Base-by-base conservation (phyloP, 1,140 invertebrate genomes). In the Platyura marginata region DNA sequence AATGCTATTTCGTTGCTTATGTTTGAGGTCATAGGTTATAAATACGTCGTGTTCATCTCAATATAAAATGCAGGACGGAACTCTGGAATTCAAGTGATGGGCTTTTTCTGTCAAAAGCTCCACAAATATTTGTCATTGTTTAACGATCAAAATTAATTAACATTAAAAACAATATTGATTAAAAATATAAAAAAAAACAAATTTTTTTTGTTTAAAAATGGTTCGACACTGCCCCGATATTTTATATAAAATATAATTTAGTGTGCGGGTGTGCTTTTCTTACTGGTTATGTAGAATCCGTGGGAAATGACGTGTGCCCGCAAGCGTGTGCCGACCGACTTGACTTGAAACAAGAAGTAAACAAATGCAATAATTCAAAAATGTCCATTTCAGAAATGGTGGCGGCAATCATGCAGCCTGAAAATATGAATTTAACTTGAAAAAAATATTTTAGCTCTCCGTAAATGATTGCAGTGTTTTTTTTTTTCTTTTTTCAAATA, bases 231-330 rank as follows among this genome's bases (percentile, higher is more conserved):
- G 25, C 25, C 6, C 6, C 25, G 25, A 29, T 29, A 8, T 29
- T 29, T 29, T 29, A 29, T 29, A 8, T 29, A 13, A 29, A 29
- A 29, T 8, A 29, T 29, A 13, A n/a, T 29, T 29, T 13, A 29
- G 25, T 29, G 25, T 29, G 25, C 25, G 25, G 25, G 25, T 29
- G 25, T 29, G 25, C 25, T 29, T 13, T 29, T 29, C 25, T 29
- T 29, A 29, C 13, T 8, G 25, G 6, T 29, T 29, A 8, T 29
- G 25, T 36, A n/a, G 33, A 45, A 33, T 61, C 56, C 58, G 58
- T 61, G 58, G 58, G 58, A 61, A 61, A 60, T 61, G 58, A 57
- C 58, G 58, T 61, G 58, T 61, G 58, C 58, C 58, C 58, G 60
- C 55, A 54, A 61, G 58, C 58, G 56, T 61, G 58, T 61, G 58